These are phyloP conservation scores for Hylomyscus alleni DNA, from an alignment of 2,797 vertebrate genomes.

Conservation along the genomic window DNA sequence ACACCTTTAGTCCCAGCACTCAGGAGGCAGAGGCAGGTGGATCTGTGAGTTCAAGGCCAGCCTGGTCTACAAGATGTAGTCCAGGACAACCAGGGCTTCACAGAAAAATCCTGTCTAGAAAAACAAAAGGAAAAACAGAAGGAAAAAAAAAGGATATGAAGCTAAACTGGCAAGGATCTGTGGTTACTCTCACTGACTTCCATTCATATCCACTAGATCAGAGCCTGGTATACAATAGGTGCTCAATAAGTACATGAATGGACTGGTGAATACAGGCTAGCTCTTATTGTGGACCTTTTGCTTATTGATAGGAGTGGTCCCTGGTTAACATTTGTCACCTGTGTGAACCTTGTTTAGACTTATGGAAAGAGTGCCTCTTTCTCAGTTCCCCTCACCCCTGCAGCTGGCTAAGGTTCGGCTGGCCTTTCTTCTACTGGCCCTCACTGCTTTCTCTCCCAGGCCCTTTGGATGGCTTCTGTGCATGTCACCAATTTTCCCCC, in stretches of 20 bases:
- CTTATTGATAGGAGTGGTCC: neutral
- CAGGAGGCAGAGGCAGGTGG: neutral
- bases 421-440: neutral
- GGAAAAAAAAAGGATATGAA: neutral
- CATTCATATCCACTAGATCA: neutral
- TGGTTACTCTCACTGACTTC: neutral
- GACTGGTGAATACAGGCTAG: neutral
- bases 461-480: neutral
- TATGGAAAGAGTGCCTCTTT: neutral
- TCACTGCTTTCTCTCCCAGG: neutral
- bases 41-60: neutral
- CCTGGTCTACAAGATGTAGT: neutral
- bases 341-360: conserved; percentile 6
- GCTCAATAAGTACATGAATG: neutral
- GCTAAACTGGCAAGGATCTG: neutral
- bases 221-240: neutral
- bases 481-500: neutral
- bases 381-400: neutral
- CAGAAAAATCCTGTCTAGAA: no score
- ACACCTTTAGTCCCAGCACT: neutral
- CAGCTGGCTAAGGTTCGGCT: neutral
- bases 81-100: neutral
- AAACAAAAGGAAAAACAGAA: no score
- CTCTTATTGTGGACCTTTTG: neutral
- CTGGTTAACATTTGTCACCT: conserved; percentile 16